Evolutionary conservation across 2,888 invertebrate genomes (phyloP).

Genomic region (Leucophora obtusa): DNA sequence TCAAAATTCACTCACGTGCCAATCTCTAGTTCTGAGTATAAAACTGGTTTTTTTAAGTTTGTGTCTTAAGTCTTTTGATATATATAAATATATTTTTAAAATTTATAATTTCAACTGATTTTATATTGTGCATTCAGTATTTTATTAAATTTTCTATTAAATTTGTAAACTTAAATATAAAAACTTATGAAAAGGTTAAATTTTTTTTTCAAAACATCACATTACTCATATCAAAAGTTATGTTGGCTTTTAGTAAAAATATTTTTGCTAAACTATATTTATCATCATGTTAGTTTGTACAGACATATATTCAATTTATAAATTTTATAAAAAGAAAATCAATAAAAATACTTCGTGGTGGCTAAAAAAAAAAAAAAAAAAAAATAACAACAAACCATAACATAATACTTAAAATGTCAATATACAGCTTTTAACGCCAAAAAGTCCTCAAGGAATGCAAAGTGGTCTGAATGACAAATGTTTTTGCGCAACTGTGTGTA

Average conservation of each 20-base stretch:
- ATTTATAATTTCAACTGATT: too few relatives aligned
- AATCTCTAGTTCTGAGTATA: too few relatives aligned
- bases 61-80: conserved; percentile 44
- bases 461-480: conserved; percentile 66
- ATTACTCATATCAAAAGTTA: neutral
- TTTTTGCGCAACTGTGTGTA: conserved; percentile 57
- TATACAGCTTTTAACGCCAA: conserved; percentile 53
- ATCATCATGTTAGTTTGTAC: conserved; percentile 4
- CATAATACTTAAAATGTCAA: conserved; percentile 46
- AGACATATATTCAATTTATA: neutral
- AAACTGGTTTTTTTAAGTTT: conserved; percentile 2
- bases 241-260: conserved; percentile 15
- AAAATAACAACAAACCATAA: neutral
- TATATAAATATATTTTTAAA: neutral
- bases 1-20: too few relatives aligned
- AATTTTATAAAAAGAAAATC: conserved; percentile 5
- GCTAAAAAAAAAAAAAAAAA: conserved; percentile 24
- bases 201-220: neutral
- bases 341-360: conserved; percentile 51
- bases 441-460: conserved; percentile 63
- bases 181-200: neutral
- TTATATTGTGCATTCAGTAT: too few relatives aligned
- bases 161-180: too few relatives aligned
- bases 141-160: too few relatives aligned
- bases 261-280: conserved; percentile 30